phyloP scores from a whole-genome alignment of 1,140 invertebrate species.

The Drosophila pruinosa region DNA sequence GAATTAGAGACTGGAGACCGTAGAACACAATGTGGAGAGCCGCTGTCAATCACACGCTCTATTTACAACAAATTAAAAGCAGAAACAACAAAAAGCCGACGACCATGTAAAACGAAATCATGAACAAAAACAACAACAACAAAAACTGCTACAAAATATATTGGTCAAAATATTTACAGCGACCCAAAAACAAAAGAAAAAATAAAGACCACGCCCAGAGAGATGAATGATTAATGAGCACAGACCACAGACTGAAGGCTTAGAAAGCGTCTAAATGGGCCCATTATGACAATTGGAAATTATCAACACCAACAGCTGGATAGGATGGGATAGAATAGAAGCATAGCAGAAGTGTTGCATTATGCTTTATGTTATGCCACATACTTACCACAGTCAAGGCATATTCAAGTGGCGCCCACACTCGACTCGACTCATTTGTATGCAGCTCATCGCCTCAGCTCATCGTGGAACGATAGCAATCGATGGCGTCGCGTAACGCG shows the following conservation, averaged over 20 bases:
- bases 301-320: constrained; percentile 39
- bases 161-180: constrained; percentile 78
- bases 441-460: constrained; percentile 49
- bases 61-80: constrained; percentile 74
- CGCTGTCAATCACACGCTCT: constrained; percentile 76
- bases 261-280: constrained; percentile 59
- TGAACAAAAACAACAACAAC: constrained; percentile 24
- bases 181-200: constrained; percentile 38
- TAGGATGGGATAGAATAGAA: neutral
- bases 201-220: constrained; percentile 20
- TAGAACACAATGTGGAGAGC: constrained; percentile 19
- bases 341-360: constrained; percentile 31
- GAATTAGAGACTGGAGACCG: constrained; percentile 5
- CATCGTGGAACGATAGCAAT: constrained; percentile 51
- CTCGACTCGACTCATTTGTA: constrained; percentile 59
- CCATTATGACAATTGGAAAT: constrained; percentile 54
- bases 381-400: neutral
- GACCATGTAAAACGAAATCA: constrained; percentile 54
- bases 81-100: constrained; percentile 53
- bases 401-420: constrained; percentile 68
- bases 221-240: constrained; percentile 58
- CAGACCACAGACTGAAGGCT: constrained; percentile 15
- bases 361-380: constrained; percentile 15
- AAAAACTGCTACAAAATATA: constrained; percentile 62
- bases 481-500: constrained; percentile 70